Evolutionary conservation across 2,113 vertebrate species (phyloP).

Genomic region (Recurvirostra avosetta): DNA sequence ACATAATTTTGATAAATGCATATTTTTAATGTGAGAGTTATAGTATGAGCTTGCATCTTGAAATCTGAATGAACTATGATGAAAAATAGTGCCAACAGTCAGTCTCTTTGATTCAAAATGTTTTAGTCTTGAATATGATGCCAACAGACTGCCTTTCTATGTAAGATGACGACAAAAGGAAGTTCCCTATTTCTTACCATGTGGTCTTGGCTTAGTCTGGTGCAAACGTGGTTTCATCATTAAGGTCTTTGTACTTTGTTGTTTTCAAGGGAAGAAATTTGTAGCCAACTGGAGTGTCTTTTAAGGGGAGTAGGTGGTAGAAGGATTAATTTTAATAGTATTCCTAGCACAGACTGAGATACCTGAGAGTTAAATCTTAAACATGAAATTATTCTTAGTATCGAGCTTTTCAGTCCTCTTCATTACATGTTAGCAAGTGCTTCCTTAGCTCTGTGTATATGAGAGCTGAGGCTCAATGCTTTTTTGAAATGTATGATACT

Average conservation of each 20-base stretch:
- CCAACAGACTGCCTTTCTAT: background rate
- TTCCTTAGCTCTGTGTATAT: rapidly evolving
- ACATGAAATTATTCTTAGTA: background rate
- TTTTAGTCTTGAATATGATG: background rate
- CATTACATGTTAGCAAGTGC: background rate
- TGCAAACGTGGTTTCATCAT: background rate
- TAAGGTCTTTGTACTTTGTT: background rate
- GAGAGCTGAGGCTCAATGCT: background rate
- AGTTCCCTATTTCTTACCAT: background rate
- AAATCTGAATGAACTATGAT: background rate
- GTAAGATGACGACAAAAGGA: background rate
- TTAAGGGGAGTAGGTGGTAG: background rate
- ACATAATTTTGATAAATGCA: background rate
- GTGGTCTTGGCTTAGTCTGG: background rate
- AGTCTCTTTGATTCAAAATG: background rate
- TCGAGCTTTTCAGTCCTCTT: background rate
- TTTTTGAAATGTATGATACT: background rate
- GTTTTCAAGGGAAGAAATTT: background rate
- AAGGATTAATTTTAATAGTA: background rate
- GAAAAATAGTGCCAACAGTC: background rate
- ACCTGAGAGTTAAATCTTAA: background rate
- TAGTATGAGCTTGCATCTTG: background rate
- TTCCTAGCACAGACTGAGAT: background rate
- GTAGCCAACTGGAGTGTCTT: background rate
- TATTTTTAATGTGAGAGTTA: background rate